Evolutionary conservation across 2,797 vertebrate genomes (phyloP).

Genomic region (Dipus sagitta): DNA sequence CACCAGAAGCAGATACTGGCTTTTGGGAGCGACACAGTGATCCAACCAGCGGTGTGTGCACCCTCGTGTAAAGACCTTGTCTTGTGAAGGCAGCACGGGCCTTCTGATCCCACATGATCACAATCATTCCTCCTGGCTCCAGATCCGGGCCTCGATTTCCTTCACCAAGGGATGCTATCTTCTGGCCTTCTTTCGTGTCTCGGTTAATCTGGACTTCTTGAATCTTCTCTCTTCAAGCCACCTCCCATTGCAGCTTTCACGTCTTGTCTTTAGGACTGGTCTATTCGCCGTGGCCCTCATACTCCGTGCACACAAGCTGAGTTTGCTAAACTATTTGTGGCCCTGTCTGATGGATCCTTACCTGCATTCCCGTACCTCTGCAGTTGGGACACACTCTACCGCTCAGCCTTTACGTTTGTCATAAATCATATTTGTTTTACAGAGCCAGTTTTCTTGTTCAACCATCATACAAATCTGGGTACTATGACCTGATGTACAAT

Average conservation of each 20-base stretch:
- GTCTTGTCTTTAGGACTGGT: background rate
- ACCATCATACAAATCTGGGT: background rate
- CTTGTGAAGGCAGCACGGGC: constrained; percentile 91
- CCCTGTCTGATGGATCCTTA: background rate
- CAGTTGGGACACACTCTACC: background rate
- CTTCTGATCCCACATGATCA: constrained; percentile 88
- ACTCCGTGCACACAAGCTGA: background rate
- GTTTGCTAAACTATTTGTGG: background rate
- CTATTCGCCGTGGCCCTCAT: background rate
- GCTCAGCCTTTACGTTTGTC: too few species aligned
- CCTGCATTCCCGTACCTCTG: background rate
- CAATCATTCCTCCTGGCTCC: background rate
- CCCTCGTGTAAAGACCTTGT: constrained; percentile 88
- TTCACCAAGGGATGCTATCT: background rate
- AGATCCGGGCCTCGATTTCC: background rate
- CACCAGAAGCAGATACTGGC: constrained; percentile 64
- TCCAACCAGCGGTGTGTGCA: background rate
- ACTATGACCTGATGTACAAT: background rate
- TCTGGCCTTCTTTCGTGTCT: background rate
- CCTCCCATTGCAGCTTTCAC: background rate
- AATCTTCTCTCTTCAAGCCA: background rate
- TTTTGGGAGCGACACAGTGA: constrained; percentile 90
- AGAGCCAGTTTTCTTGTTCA: background rate
- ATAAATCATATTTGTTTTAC: background rate
- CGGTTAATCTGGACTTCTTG: background rate